Evolutionary conservation across 2,888 invertebrate species (phyloP).

Genomic region (Latrodectus hesperus): DNA sequence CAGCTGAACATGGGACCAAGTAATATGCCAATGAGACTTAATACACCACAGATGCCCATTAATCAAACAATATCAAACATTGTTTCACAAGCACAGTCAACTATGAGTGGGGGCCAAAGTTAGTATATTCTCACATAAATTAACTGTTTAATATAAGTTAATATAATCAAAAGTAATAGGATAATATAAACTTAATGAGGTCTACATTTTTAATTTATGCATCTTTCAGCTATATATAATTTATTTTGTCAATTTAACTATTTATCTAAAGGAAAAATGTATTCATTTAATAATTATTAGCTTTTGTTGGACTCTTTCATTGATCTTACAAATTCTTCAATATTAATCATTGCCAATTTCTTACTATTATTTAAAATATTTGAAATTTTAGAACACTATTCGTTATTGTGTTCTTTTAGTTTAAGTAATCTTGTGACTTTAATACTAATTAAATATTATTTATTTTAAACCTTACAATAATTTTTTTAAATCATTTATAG

Average conservation of each 20-base stretch:
- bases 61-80: conserved; percentile 30
- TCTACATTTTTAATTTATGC: too few species aligned
- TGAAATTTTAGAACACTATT: not conserved
- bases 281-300: too few species aligned
- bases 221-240: too few species aligned
- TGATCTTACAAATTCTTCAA: not conserved
- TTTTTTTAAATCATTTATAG: conserved; percentile 7
- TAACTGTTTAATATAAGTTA: too few species aligned
- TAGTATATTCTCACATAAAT: not conserved
- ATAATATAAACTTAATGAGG: too few species aligned
- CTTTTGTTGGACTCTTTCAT: too few species aligned
- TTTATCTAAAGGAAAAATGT: too few species aligned
- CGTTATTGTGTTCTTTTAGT: not conserved
- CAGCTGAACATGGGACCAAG: conserved; percentile 68
- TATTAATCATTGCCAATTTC: not conserved
- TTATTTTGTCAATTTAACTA: too few species aligned
- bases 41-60: conserved; percentile 39
- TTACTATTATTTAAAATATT: not conserved
- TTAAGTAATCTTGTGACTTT: not conserved
- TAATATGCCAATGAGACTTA: conserved; percentile 49
- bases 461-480: not conserved
- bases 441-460: too few species aligned
- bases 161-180: too few species aligned
- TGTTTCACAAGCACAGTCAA: conserved; percentile 54
- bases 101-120: conserved; percentile 54